Percentiles rank a stretch among this genome's conserved stretches.
These are phyloP conservation scores for Enteromius trimaculatus DNA, from an alignment of 2,797 vertebrate genomes.

Conservation along the genomic window DNA sequence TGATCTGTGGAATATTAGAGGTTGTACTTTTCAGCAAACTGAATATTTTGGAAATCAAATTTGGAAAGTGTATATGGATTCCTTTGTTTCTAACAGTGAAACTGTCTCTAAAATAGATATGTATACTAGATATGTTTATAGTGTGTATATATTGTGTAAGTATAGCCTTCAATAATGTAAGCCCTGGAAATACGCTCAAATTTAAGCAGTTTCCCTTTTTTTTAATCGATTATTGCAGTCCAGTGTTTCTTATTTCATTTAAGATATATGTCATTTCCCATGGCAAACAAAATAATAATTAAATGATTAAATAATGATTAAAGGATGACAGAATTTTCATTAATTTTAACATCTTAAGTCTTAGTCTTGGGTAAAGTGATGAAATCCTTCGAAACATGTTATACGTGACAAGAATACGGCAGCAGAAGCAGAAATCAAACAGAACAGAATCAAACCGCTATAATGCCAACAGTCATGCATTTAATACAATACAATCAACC, in stretches of 20 bases:
- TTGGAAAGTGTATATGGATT: neutral
- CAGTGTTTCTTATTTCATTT: neutral
- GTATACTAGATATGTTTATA: too few species aligned
- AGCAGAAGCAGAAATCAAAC: neutral
- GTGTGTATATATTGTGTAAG: too few species aligned
- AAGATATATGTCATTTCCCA: neutral
- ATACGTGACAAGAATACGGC: conserved; percentile 11
- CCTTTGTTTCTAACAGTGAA: neutral
- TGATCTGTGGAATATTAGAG: neutral
- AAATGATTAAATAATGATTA: conserved; percentile 3
- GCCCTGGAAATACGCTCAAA: neutral
- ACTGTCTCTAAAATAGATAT: neutral
- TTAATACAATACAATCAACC: neutral
- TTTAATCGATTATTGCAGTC: neutral
- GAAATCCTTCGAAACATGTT: conserved; percentile 12
- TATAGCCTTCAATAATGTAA: neutral
- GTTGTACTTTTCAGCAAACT: too few species aligned
- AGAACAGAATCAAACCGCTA: neutral
- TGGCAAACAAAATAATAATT: conserved; percentile 4
- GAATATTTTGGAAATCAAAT: neutral
- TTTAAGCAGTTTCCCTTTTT: too few species aligned
- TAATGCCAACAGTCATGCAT: neutral
- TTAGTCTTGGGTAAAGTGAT: neutral
- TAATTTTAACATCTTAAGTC: neutral
- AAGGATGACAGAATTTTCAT: conserved; percentile 1